A percentile compares a stretch with the other conserved stretches of the same genome.
These are phyloP conservation scores for Scortum barcoo DNA, from an alignment of 2,113 vertebrate genomes.

Conservation along the genomic window DNA sequence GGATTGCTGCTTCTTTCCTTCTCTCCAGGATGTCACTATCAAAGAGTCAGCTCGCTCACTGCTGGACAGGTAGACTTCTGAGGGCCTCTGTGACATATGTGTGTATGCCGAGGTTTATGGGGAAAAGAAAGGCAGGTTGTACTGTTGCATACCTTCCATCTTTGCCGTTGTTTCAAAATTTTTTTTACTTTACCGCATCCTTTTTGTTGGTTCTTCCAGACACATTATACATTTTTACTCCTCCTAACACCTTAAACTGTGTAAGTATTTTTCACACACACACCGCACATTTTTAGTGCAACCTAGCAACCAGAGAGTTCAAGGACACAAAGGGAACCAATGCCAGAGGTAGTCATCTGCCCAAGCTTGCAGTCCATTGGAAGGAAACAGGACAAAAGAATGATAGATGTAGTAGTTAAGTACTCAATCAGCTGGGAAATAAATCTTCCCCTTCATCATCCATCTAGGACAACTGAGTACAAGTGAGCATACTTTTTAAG, in stretches of 20 bases:
- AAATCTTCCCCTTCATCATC: neutral
- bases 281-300: neutral
- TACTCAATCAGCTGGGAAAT: slow-evolving; percentile 8
- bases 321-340: neutral
- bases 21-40: slow-evolving; percentile 67
- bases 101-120: neutral
- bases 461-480: neutral
- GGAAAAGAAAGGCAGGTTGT: neutral
- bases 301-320: neutral
- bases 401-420: slow-evolving; percentile 14
- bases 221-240: neutral
- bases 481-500: too few relatives aligned
- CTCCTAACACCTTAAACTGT: neutral
- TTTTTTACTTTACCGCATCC: neutral
- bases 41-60: slow-evolving; percentile 51
- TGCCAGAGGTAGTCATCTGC: slow-evolving; percentile 1
- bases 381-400: neutral
- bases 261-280: neutral
- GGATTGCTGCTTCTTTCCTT: slow-evolving; percentile 48
- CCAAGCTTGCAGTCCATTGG: neutral
- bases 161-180: neutral
- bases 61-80: slow-evolving; percentile 53
- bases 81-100: neutral
- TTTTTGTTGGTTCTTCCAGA: neutral
- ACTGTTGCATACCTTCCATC: neutral